Evolutionary conservation across 2,888 invertebrate genomes (phyloP).

Genomic region (Protonemura montana): DNA sequence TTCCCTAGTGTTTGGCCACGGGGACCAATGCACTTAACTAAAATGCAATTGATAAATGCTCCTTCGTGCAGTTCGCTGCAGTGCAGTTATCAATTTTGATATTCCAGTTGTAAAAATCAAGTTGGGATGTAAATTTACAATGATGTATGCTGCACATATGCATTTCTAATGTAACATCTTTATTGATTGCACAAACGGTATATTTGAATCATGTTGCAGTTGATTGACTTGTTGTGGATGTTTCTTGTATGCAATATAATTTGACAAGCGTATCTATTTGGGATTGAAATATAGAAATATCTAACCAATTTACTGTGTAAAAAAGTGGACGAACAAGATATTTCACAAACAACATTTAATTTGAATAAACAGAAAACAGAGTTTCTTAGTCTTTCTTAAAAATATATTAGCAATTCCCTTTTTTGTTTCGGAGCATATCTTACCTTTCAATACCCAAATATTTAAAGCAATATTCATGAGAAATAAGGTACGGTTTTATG

Average conservation of each 20-base stretch:
- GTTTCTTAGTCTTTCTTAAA: too few relatives aligned
- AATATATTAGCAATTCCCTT: too few relatives aligned
- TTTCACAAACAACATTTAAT: too few relatives aligned
- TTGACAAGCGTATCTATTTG: too few relatives aligned
- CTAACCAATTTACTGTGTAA: too few relatives aligned
- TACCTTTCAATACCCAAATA: too few relatives aligned
- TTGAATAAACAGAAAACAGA: too few relatives aligned
- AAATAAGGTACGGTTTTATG: too few relatives aligned
- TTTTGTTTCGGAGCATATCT: too few relatives aligned
- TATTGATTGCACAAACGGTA: not conserved
- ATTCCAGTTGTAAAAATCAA: not conserved
- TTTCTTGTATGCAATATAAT: not conserved
- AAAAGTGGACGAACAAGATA: too few relatives aligned
- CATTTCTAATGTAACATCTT: not conserved
- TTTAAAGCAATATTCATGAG: too few relatives aligned
- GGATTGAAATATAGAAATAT: too few relatives aligned
- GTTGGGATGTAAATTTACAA: not conserved
- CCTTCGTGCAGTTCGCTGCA: not conserved
- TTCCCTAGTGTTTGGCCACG: not conserved
- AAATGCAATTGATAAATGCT: conserved; percentile 16
- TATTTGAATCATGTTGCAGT: not conserved
- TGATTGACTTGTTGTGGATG: not conserved
- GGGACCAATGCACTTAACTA: not conserved
- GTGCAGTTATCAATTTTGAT: not conserved
- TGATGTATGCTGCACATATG: not conserved